A percentile compares a stretch with the other conserved stretches of the same genome.
Conservation (phyloP, 1,140 invertebrate species). For the Caenorhabditis latens region DNA sequence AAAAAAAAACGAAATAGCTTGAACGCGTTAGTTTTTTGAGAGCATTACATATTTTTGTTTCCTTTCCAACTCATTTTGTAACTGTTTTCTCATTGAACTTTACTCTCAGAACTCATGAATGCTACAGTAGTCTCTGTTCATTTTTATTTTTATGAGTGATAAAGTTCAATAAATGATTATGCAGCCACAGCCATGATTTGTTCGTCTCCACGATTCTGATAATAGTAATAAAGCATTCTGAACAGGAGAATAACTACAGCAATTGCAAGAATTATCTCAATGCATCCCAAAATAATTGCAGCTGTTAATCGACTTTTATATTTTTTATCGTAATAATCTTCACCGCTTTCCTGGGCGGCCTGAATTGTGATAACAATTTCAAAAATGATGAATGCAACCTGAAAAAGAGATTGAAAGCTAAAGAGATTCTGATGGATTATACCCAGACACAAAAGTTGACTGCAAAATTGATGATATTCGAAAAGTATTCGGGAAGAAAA, state of each 20-base stretch:
- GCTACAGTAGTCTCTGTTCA: no score
- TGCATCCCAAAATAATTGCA: neutral
- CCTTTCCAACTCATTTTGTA: no score
- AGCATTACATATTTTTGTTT: no score
- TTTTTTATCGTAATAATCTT: no score
- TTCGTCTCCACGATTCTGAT: neutral
- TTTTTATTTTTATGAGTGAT: no score
- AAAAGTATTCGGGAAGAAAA: constrained; percentile 31
- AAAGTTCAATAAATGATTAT: no score
- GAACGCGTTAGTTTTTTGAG: no score
- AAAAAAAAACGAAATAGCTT: no score
- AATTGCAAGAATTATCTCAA: neutral
- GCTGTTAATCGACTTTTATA: no score
- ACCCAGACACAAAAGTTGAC: constrained; percentile 20
- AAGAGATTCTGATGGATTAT: no score
- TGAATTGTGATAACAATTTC: neutral
- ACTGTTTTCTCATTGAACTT: no score
- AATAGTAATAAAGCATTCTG: constrained; percentile 24
- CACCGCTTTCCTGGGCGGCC: neutral
- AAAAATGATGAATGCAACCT: neutral
- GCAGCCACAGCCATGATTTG: neutral
- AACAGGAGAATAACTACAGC: neutral
- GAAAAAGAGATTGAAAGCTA: neutral
- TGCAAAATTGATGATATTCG: constrained; percentile 12
- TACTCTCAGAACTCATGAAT: no score